Conservation (phyloP, 2,113 vertebrate genomes). For the Rhizomys pruinosus region DNA sequence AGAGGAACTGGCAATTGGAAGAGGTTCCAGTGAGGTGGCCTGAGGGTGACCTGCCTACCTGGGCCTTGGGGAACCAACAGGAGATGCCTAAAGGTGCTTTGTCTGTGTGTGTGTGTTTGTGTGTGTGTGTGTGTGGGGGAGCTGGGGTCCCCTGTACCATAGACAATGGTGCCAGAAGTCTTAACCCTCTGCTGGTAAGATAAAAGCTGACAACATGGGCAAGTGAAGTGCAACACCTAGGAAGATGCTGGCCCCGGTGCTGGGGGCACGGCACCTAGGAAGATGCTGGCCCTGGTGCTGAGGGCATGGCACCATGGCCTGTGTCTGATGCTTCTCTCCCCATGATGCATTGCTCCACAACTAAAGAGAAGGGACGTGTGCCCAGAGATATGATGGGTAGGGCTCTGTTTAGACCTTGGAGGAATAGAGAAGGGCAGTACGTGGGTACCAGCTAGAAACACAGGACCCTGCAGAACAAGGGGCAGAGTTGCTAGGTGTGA, state of each 20-base stretch:
- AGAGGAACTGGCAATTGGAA: background rate
- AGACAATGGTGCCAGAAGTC: background rate
- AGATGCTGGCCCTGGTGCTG: background rate
- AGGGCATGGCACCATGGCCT: rapidly evolving
- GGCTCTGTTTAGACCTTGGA: background rate
- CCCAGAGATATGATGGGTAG: rapidly evolving
- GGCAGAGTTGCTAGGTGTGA: background rate
- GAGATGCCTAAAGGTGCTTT: background rate
- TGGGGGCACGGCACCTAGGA: rapidly evolving
- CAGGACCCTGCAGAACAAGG: background rate
- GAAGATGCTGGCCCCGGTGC: background rate
- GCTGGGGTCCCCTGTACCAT: background rate
- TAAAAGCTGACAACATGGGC: background rate
- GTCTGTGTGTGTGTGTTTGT: too few relatives aligned
- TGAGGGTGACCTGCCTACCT: conserved; percentile 37
- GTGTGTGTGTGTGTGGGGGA: background rate
- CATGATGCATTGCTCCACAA: rapidly evolving
- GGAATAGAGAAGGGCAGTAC: background rate
- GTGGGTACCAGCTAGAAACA: background rate
- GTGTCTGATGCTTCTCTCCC: background rate
- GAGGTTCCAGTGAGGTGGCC: background rate
- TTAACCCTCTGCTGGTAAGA: background rate
- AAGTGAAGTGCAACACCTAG: too few relatives aligned
- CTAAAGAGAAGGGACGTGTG: background rate
- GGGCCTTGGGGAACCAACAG: background rate